Base-by-base conservation (phyloP, 2,113 vertebrate species). In the Osmerus eperlanus region DNA sequence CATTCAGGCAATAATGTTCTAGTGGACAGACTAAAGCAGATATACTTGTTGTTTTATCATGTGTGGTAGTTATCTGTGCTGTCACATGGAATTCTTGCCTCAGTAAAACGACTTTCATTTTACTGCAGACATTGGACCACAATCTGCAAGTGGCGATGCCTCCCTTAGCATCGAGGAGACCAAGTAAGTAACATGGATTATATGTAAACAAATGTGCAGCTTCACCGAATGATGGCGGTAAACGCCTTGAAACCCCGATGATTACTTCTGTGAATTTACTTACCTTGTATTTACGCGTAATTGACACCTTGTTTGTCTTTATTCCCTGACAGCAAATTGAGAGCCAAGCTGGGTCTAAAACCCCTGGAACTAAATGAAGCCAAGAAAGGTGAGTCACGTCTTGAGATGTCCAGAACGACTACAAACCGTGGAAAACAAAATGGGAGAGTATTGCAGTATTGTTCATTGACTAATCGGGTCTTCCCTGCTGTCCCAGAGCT, bases 101-200 rank as follows among this genome's bases (percentile, higher is more conserved):
- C 28, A 19, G 21, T 65, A 70, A 70, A 14, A 58, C 28, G 1
- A 36, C 52, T 67, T 51, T 36, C 28, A 18, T 59, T 65, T 9
- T 72, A 47, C 9, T 8, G 41, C 41, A 86, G 94, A 88, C 1
- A 14, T 81, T n/a, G 78, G 73, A n/a, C 89, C 93, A 6, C 94
- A 95, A 82, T 89, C 92, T 8, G 90, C 91, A 18, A 89, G 93
- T 16, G 95, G 95, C 52, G 94, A 96, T 74, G 94, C 94, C 6
- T 96, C 95, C 0, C 94, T 97, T 70, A 96, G 93, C 84, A 94
- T 97, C 0, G 95, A 96, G 71, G 96, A 96, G 70, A 96, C 96
- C 12, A 97, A 97, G 93, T 94, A 67, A 86, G 92, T 89, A 21
- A 41, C n/a, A 0, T 23, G 67, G 5, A 51, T 6, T 16, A 65